Evolutionary conservation across 2,888 invertebrate species (phyloP).

Genomic region (Tenthredo notha): DNA sequence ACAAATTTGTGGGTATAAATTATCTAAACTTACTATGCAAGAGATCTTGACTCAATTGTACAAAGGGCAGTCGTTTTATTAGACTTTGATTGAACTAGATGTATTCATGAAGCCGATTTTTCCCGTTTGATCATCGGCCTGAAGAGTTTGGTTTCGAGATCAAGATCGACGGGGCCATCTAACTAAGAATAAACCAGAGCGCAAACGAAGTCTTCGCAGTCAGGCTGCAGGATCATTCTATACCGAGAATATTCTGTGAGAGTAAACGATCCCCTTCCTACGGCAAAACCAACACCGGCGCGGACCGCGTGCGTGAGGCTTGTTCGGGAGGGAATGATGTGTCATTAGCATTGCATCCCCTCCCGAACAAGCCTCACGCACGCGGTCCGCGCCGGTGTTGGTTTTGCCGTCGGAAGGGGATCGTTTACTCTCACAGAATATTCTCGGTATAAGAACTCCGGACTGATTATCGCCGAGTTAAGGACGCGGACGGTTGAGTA

Average conservation of each 20-base stretch:
- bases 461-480: conserved; percentile 42
- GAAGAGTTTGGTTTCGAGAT: conserved; percentile 23
- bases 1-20: background rate
- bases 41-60: background rate
- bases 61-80: background rate
- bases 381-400: no score
- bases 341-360: no score
- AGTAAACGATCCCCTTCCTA: no score
- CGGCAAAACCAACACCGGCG: no score
- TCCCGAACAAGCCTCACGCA: no score
- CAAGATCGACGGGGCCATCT: background rate
- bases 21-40: background rate
- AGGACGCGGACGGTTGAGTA: conserved; percentile 29
- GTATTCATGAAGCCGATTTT: background rate
- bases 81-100: background rate
- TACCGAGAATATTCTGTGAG: no score
- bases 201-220: conserved; percentile 23
- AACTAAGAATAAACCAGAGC: background rate
- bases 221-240: background rate
- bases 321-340: no score
- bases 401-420: no score
- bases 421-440: no score
- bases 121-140: background rate
- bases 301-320: no score
- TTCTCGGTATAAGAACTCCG: conserved; percentile 38